Base-by-base conservation (phyloP, 2,113 vertebrate species). In the Lamprotornis superbus region DNA sequence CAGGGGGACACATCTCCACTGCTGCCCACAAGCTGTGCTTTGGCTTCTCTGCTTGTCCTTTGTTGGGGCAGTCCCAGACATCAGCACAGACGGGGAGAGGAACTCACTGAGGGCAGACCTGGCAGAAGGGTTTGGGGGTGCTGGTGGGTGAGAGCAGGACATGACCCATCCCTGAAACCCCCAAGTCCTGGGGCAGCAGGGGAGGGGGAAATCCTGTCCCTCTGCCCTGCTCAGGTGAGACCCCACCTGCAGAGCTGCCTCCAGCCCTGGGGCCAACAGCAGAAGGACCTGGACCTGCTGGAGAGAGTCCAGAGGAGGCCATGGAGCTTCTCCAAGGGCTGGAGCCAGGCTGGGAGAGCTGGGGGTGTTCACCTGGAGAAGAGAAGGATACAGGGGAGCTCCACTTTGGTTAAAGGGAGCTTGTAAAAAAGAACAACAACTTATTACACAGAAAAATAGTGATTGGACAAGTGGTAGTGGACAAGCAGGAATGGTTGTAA, bases 231-330 rank as follows among this genome's bases (percentile, higher is more conserved):
- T 59, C 46, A 68, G 70, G 6, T 61, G 55, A 61, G 39, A 27
- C 6, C 17, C 3, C 63, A 35, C 47, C 55, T 83, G 70, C 55
- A 83, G 55, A 68, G 53, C 87, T 68, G 46, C 53, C 52, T 30
- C 53, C 70, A 76, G 13, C 1, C 0, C 55, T 55, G 37, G 25
- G 9, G 0, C 6, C n/a, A 55, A 22, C 61, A 61, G 0, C 78
- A 69, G 4, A 2, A 40, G 47, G 21, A 89, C 0, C 0, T 69
- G 70, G 70, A 83, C 25, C 70, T 83, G 61, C 61, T 49, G 70
- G 30, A 76, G 17, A 0, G 3, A 55, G 4, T 0, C 55, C 78
- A 83, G 87, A 61, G 53, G 78, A 82, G 6, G 7, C 13, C 39
- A 10, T 1, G 0, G n/a, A 61, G 70, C 0, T 55, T 4, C 1